Conservation (phyloP, 1,140 invertebrate genomes). For the Eulimnadia texana region DNA sequence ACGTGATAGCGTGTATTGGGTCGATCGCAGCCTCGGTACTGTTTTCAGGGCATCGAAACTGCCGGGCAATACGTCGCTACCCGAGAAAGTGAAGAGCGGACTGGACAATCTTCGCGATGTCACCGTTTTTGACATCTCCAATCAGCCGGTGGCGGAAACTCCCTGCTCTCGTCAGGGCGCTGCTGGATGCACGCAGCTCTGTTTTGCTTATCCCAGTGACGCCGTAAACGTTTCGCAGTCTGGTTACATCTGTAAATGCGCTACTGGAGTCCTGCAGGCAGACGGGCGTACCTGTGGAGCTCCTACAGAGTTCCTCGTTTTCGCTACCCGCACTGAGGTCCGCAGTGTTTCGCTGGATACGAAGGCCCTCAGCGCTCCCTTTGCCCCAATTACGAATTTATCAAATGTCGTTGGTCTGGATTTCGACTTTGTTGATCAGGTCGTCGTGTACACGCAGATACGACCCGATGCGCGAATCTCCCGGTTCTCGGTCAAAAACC, state of each 20-base stretch:
- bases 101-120: constrained; percentile 72
- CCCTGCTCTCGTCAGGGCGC: constrained; percentile 56
- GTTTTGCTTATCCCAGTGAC: constrained; percentile 69
- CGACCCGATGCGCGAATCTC: constrained; percentile 76
- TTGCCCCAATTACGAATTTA: constrained; percentile 69
- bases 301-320: constrained; percentile 76
- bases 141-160: constrained; percentile 62
- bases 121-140: constrained; percentile 71
- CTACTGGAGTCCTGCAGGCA: constrained; percentile 57
- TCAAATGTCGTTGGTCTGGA: constrained; percentile 94
- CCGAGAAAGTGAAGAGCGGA: constrained; percentile 56
- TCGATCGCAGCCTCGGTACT: constrained; percentile 79
- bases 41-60: constrained; percentile 64
- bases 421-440: constrained; percentile 80
- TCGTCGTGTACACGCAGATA: constrained; percentile 80
- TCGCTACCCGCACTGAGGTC: constrained; percentile 82
- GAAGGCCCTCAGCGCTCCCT: constrained; percentile 60
- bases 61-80: constrained; percentile 47
- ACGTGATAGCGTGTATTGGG: constrained; percentile 73
- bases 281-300: constrained; percentile 52
- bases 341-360: constrained; percentile 70
- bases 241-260: constrained; percentile 72
- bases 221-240: constrained; percentile 29
- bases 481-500: constrained; percentile 52
- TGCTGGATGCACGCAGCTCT: constrained; percentile 75